These are phyloP conservation scores for Chaetoderma sp. DNA, from an alignment of 2,888 invertebrate species.

Conservation along the genomic window DNA sequence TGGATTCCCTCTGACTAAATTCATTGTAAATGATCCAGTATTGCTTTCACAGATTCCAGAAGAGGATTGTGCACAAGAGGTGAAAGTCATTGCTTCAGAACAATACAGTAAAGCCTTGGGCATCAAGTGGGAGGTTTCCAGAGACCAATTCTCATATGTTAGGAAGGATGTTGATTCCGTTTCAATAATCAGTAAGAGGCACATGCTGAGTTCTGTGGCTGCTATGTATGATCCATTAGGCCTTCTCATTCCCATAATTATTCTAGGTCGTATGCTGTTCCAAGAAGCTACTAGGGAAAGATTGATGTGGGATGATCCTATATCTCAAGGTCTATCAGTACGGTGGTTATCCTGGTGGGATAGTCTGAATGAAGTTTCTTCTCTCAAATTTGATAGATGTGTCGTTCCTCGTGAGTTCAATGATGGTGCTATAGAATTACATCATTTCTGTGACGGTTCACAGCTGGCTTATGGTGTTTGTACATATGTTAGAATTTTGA, in stretches of 20 bases:
- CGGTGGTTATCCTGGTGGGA: background rate
- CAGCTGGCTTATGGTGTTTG: constrained; percentile 5
- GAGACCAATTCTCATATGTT: no score
- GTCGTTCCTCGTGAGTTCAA: background rate
- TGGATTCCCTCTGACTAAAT: constrained; percentile 6
- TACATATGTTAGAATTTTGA: constrained; percentile 5
- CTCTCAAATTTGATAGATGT: background rate
- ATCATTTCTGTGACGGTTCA: constrained; percentile 19
- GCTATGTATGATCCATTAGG: constrained; percentile 8
- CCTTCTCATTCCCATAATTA: background rate
- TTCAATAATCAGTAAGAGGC: no score
- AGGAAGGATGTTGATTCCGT: no score
- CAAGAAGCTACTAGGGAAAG: background rate
- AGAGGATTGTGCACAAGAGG: background rate
- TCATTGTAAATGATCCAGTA: background rate
- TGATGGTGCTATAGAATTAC: background rate
- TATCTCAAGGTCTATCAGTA: background rate
- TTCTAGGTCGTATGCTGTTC: background rate
- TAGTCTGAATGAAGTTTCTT: background rate
- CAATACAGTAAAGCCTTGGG: no score
- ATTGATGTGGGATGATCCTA: background rate
- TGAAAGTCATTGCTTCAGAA: no score
- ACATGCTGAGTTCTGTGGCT: no score
- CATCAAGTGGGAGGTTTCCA: no score
- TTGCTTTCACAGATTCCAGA: background rate